Conservation (phyloP, 2,888 invertebrate species). For the Eristalis intricaria region DNA sequence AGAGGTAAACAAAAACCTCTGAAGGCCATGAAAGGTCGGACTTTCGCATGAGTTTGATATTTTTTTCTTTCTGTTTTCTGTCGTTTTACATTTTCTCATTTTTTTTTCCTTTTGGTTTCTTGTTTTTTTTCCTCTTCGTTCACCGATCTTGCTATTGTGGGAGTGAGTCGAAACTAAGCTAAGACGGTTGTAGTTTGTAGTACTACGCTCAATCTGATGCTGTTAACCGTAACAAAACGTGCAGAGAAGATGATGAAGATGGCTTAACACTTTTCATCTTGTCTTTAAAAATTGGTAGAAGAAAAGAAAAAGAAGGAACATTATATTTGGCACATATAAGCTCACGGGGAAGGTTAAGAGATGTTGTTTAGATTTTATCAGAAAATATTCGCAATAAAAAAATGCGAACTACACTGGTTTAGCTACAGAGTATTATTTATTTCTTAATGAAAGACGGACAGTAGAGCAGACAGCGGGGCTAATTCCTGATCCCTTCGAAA, state of each 20-base stretch:
- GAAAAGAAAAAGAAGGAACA: not conserved
- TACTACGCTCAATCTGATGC: slow-evolving; percentile 30
- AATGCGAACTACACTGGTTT: not conserved
- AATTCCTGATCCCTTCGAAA: too few species aligned
- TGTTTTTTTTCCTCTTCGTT: not conserved
- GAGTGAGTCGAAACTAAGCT: slow-evolving; percentile 5
- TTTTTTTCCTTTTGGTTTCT: slow-evolving; percentile 20
- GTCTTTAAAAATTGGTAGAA: not conserved
- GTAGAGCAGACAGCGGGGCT: too few species aligned
- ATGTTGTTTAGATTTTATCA: not conserved
- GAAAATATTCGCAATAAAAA: not conserved
- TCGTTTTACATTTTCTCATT: not conserved
- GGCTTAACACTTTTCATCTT: slow-evolving; percentile 11
- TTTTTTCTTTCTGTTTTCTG: slow-evolving; percentile 17
- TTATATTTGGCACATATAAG: not conserved
- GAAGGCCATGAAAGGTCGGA: slow-evolving; percentile 71
- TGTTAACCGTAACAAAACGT: slow-evolving; percentile 43
- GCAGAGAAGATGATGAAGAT: slow-evolving; percentile 32
- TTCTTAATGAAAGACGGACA: too few species aligned
- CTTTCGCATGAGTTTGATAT: slow-evolving; percentile 44
- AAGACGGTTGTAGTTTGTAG: slow-evolving; percentile 28
- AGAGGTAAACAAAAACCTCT: slow-evolving; percentile 65
- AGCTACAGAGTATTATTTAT: too few species aligned
- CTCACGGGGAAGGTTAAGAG: not conserved
- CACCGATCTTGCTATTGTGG: slow-evolving; percentile 16